Percentiles rank a stretch among this genome's conserved stretches.
Conservation (phyloP, 2,888 invertebrate genomes). For the Acleris emargana region DNA sequence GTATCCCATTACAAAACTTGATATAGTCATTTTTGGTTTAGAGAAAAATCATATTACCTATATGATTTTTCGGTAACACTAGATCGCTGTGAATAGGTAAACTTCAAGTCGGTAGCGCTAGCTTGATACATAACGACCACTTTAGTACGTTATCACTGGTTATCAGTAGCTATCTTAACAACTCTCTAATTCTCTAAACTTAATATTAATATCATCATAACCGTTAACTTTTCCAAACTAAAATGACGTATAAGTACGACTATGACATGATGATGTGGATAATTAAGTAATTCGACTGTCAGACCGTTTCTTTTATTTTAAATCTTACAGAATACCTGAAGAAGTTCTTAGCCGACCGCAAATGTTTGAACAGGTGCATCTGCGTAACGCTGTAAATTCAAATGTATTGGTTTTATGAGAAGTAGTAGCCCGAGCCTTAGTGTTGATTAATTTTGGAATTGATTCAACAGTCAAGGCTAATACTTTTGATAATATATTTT, state of each 20-base stretch:
- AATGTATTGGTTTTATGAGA: neutral
- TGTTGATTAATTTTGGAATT: too few species aligned
- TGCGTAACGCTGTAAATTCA: conserved; percentile 1
- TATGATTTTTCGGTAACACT: neutral
- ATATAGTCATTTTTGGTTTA: conserved; percentile 10
- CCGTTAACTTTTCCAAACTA: too few species aligned
- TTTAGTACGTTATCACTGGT: neutral
- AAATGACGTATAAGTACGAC: too few species aligned
- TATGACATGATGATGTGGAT: neutral
- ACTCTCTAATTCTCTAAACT: too few species aligned
- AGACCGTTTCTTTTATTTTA: neutral
- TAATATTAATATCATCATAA: too few species aligned
- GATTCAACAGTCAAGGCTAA: too few species aligned
- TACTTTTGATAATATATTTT: too few species aligned
- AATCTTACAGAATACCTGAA: conserved; percentile 1
- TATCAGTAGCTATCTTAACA: too few species aligned
- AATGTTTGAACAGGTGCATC: conserved; percentile 14
- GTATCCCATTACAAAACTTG: conserved; percentile 11
- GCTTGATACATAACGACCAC: too few species aligned
- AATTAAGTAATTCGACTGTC: neutral
- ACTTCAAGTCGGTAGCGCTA: neutral
- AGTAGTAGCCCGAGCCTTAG: too few species aligned
- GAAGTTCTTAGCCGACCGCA: conserved; percentile 1
- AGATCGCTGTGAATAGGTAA: neutral
- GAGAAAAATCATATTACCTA: conserved; percentile 6